Base-by-base conservation (phyloP, 2,113 vertebrate species). In the Amphilophus citrinellus region DNA sequence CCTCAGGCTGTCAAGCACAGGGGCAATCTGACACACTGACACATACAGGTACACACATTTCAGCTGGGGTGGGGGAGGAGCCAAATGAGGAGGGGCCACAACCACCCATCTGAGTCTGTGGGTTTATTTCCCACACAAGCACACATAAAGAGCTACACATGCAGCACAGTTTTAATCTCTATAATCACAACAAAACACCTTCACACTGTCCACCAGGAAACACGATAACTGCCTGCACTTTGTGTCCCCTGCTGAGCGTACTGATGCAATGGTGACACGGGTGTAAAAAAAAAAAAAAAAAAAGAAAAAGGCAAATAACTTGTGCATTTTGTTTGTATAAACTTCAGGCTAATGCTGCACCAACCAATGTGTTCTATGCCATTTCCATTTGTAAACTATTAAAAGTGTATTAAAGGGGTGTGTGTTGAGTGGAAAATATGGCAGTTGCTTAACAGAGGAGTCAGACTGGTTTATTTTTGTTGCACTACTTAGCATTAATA, bases 31-130 rank as follows among this genome's bases (percentile, higher is more conserved):
- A 77, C 75, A 85, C 89, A 73, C 66, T 82, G 50, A 81, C 75
- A 79, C 50, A 76, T 53, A 73, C 89, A 93, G 90, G 88, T 79
- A 85, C 11, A 89, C 59, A 24, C 10, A 61, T 56, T 60, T 73
- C 57, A 60, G 56, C 27, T 50, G 60, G 73, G 17, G 30, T 27
- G 27, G 27, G 63, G 91, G 84, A 76, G 85, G 80, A 84, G 61
- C 2, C 32, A 63, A n/a, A 39, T 17, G 57, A 75, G 88, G 91
- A 88, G 88, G 87, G 79, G 86, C 89, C 76, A 79, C 30, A 58
- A 42, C 3, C 78, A 77, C 73, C 56, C 59, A 80, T 75, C 78
- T 89, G 79, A 87, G 18, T 14, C 56, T 78, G 11, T 42, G 30
- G 14, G 59, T 78, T 87, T 81, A 61, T 82, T 87, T 82, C 65